Conservation (phyloP, 2,888 invertebrate species). For the Hyposoter didymator region DNA sequence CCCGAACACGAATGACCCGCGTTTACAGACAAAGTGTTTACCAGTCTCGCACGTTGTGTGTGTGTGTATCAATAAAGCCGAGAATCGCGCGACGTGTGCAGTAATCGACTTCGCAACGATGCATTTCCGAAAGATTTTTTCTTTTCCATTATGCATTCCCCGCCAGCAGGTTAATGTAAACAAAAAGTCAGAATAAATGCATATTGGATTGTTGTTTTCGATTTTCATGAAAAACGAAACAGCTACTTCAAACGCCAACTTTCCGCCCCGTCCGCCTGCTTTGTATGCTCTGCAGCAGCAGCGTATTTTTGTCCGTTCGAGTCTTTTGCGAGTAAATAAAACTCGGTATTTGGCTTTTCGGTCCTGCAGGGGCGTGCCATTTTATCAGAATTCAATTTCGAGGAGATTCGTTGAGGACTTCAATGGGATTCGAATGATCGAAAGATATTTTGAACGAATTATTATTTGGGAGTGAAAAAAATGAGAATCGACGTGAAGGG, state of each 20-base stretch:
- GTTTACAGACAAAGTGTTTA: no score
- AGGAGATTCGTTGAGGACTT: neutral
- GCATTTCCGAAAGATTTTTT: neutral
- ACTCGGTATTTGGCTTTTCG: neutral
- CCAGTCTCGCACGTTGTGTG: neutral
- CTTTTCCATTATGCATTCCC: neutral
- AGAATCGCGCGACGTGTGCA: neutral
- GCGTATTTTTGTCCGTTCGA: neutral
- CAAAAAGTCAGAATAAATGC: conserved; percentile 4
- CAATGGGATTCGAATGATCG: neutral
- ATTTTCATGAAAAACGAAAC: neutral
- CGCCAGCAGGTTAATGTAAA: neutral
- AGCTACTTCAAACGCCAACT: neutral
- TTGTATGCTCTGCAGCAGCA: neutral
- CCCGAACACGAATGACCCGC: no score
- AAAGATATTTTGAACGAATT: neutral
- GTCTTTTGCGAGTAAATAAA: neutral
- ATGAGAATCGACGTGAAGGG: neutral
- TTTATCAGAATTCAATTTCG: neutral
- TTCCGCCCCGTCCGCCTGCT: neutral
- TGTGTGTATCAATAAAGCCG: neutral
- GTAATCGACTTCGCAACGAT: neutral
- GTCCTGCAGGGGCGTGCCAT: neutral
- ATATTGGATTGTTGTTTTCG: neutral
- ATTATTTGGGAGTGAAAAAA: neutral